Conservation (phyloP, 2,113 vertebrate species). For the Prolemur simus region DNA sequence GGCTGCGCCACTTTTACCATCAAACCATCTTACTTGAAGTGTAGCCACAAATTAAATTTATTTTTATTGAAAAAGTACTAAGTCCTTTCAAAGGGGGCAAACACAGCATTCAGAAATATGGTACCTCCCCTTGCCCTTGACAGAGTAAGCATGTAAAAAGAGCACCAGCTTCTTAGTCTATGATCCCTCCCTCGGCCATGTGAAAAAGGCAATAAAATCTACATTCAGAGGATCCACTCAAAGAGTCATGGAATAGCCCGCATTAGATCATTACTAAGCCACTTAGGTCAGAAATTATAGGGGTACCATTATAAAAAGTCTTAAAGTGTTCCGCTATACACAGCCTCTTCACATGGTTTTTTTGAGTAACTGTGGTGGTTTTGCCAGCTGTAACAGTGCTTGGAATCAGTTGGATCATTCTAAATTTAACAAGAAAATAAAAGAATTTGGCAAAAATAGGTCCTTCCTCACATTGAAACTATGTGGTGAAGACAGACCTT, state of each 20-base stretch:
- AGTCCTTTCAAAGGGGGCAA: slow-evolving; percentile 78
- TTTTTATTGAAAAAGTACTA: slow-evolving; percentile 88
- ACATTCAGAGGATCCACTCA: slow-evolving; percentile 31
- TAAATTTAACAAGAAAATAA: slow-evolving; percentile 44
- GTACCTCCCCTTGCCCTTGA: background rate
- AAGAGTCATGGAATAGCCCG: background rate
- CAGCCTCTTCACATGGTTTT: background rate
- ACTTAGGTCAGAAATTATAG: slow-evolving; percentile 59
- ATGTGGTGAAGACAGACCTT: background rate
- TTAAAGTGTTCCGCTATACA: background rate
- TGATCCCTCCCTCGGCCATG: background rate
- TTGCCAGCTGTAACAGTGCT: background rate
- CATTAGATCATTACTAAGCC: slow-evolving; percentile 53
- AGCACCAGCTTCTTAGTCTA: background rate
- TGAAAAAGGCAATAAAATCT: background rate
- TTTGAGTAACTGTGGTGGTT: background rate
- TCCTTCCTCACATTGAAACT: background rate
- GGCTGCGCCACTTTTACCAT: slow-evolving; percentile 83
- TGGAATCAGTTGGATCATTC: background rate
- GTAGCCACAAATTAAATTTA: slow-evolving; percentile 87
- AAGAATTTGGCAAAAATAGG: slow-evolving; percentile 3
- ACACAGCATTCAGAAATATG: slow-evolving; percentile 72
- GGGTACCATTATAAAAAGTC: background rate
- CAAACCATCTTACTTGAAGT: slow-evolving; percentile 83
- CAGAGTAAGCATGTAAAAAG: background rate